Evolutionary conservation across 2,797 vertebrate genomes (phyloP), one percentile per base, ranked within the genome.

Genomic region (Tragelaphus eurycerus): DNA sequence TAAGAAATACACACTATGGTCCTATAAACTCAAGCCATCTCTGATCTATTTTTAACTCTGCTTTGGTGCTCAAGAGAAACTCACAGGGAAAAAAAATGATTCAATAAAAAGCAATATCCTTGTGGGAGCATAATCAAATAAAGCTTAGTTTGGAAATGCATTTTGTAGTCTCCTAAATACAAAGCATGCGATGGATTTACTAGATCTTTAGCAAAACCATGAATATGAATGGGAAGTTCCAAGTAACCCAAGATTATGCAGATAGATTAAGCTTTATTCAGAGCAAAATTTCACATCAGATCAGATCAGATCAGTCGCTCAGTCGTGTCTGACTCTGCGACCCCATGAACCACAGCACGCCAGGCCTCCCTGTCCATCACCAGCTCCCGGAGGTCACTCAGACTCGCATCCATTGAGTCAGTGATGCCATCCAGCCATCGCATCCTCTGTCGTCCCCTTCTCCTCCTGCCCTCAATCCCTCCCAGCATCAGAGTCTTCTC

Each of bases 11-110:
- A 71, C 15, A 84, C 34, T 23, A 43, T 4, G n/a, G 46, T 57
- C 91, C 94, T 87, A 83, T 52, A 88, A 91, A 86, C 85, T 82
- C 23, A 8, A 97, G 84, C 27, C 87, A 95, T 79, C 88, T 93
- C 93, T 88, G 86, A 96, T 92, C 94, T 98, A 97, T 97, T 98
- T 97, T 97, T 97, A 97, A 83, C 59, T 91, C 76, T 95, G n/a
- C 89, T 92, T 71, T 86, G 27, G 55, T 54, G 86, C 48, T 84
- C 43, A 88, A 93, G 86, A 96, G 67, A 97, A 97, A 96, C 27
- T 97, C 92, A 94, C 31, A 60, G 90, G 57, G 21, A 90, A 87
- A 94, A 94, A 86, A 96, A 94, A 94, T 81, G 81, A 93, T 97
- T 96, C 93, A 97, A 96, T 98, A 97, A 95, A 97, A 97, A 95